These are phyloP conservation scores for Campoplex nolae DNA, from an alignment of 2,888 invertebrate species.

Conservation along the genomic window DNA sequence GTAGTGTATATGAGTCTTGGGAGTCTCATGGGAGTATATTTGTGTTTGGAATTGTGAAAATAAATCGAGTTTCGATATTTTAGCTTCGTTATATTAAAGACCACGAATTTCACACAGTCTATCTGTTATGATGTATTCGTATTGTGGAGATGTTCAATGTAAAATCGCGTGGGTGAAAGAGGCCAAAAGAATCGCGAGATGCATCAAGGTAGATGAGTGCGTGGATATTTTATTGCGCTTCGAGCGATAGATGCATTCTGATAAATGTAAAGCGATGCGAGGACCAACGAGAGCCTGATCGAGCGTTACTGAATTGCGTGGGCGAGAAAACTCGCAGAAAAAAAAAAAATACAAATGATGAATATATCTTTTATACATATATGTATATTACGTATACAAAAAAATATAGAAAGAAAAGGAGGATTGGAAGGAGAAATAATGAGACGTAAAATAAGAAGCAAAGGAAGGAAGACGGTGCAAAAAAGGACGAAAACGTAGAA, in stretches of 20 bases:
- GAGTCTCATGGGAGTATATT: background rate
- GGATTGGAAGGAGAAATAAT: constrained; percentile 53
- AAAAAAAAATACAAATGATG: background rate
- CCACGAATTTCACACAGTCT: constrained; percentile 66
- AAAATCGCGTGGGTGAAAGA: constrained; percentile 37
- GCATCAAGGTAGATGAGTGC: constrained; percentile 54
- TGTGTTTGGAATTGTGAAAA: background rate
- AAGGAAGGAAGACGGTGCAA: constrained; percentile 31
- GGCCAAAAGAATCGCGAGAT: constrained; percentile 11
- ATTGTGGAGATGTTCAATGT: constrained; percentile 14
- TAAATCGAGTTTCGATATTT: constrained; percentile 20
- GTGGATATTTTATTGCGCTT: constrained; percentile 58
- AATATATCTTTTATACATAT: background rate
- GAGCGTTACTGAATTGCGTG: constrained; percentile 54
- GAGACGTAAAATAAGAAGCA: constrained; percentile 48
- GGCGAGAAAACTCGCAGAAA: constrained; percentile 40
- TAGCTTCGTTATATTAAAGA: constrained; percentile 51
- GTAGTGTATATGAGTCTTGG: background rate
- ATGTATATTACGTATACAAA: background rate
- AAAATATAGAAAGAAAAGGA: constrained; percentile 29
- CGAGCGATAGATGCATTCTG: constrained; percentile 58
- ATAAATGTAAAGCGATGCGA: constrained; percentile 55
- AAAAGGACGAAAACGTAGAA: constrained; percentile 18
- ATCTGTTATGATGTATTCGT: constrained; percentile 50
- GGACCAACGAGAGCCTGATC: constrained; percentile 39